Base-by-base conservation (phyloP, 2,113 vertebrate genomes). In the Pontoporia blainvillei region DNA sequence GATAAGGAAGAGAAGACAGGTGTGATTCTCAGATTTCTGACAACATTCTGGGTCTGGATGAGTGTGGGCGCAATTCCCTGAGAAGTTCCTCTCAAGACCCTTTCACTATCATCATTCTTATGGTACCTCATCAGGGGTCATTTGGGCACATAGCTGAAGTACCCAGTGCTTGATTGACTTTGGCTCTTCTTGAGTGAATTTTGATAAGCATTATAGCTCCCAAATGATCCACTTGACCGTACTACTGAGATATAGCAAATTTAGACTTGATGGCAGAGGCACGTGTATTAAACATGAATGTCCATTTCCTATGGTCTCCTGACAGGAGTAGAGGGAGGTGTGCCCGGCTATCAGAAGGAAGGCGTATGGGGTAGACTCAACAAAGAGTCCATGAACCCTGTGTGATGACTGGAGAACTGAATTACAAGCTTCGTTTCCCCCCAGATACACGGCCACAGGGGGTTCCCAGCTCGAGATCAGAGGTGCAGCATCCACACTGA, bases 331-430 rank as follows among this genome's bases (percentile, higher is more conserved):
- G 69, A 52, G 46, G 64, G 15, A 73, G 2, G 15, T 11, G 31
- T 49, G 36, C 29, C 44, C 4, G 1, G 21, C 29, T 9, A 25
- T 41, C 31, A 90, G 87, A 36, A 81, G 17, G 9, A 54, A 59
- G 66, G 61, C 0, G 0, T 6, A 1, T 5, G 25, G 75, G 67
- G 2, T 8, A 23, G 41, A 46, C 62, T 52, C 36, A 31, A 1
- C 1, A 21, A 44, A 62, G 49, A 13, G 23, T 67, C n/a, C 57
- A 2, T 0, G 29, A 67, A 25, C 62, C 62, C n/a, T 59, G 66
- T 31, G 13, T 46, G 46, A 5, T 64, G 49, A 39, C 57, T 15
- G 64, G 49, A 46, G 2, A 67, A 25, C 27, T 54, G n/a, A 93
- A 59, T 64, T 69, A 36, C 23, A 39, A 78, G n/a, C 66, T 75